Conservation (phyloP, 2,888 invertebrate species). For the Limnephilus rhombicus region DNA sequence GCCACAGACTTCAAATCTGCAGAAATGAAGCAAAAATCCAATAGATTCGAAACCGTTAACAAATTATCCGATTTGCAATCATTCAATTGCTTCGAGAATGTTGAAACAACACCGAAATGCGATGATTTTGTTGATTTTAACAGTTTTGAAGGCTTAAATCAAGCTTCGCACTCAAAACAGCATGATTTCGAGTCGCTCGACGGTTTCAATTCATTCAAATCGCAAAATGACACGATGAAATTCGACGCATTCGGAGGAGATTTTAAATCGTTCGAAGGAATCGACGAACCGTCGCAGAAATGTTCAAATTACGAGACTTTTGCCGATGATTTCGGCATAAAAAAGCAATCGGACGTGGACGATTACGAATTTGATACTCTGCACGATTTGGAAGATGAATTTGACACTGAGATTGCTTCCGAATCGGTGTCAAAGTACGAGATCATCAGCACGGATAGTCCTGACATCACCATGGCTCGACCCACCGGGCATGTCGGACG, state of each 20-base stretch:
- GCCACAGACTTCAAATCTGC: slow-evolving; percentile 56
- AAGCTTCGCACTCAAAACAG: not conserved
- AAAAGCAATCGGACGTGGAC: slow-evolving; percentile 10
- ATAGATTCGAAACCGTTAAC: not conserved
- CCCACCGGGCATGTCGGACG: slow-evolving; percentile 32
- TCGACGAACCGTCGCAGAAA: not conserved
- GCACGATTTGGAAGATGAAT: slow-evolving; percentile 75
- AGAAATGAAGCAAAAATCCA: not conserved
- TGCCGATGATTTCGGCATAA: not conserved
- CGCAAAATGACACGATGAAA: not conserved
- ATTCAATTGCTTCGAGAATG: not conserved
- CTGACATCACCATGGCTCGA: slow-evolving; percentile 69
- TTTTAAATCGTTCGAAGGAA: not conserved
- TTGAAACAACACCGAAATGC: too few relatives aligned
- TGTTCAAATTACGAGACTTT: not conserved
- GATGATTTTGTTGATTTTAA: not conserved
- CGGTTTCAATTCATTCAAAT: not conserved
- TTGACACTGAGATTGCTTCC: slow-evolving; percentile 71
- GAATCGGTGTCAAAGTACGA: slow-evolving; percentile 76
- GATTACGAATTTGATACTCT: slow-evolving; percentile 71
- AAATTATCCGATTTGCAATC: not conserved
- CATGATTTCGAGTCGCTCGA: not conserved
- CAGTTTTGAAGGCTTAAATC: not conserved
- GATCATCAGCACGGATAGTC: slow-evolving; percentile 76
- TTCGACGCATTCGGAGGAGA: not conserved